Percentiles rank a stretch among this genome's conserved stretches.
Evolutionary conservation across 2,888 invertebrate genomes (phyloP).

Genomic region (Chorisops tibialis): DNA sequence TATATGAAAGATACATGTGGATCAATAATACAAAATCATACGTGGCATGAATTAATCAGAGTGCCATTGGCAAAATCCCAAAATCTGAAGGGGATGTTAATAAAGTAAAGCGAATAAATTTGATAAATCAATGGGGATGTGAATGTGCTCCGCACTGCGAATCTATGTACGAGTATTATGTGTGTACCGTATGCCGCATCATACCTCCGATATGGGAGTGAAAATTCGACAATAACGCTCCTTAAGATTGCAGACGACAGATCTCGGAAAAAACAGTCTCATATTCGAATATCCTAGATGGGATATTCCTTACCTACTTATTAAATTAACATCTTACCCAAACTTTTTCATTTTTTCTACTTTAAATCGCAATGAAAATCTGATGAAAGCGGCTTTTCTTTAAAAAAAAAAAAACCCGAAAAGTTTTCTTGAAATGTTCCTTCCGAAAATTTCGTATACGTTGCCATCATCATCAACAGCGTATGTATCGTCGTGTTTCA

Average conservation of each 20-base stretch:
- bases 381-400: not conserved
- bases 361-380: not conserved
- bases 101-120: slow-evolving; percentile 25
- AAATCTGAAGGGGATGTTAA: slow-evolving; percentile 13
- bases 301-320: too few species aligned
- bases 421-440: not conserved
- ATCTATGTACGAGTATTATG: not conserved
- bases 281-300: too few species aligned
- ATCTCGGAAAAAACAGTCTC: too few species aligned
- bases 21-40: slow-evolving; percentile 26
- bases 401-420: not conserved
- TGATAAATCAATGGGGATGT: slow-evolving; percentile 25
- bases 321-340: too few species aligned
- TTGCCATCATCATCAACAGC: not conserved
- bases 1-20: slow-evolving; percentile 1
- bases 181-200: not conserved
- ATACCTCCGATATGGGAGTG: not conserved
- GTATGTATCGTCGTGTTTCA: not conserved
- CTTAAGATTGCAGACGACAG: too few species aligned
- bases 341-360: too few species aligned
- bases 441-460: not conserved
- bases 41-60: slow-evolving; percentile 23
- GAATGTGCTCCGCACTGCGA: too few species aligned
- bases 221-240: too few species aligned
- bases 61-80: slow-evolving; percentile 12